A percentile compares a stretch with the other conserved stretches of the same genome.
These are phyloP conservation scores for Astropecten irregularis DNA, from an alignment of 53 echinoderm and acorn worm species.

Conservation along the genomic window DNA sequence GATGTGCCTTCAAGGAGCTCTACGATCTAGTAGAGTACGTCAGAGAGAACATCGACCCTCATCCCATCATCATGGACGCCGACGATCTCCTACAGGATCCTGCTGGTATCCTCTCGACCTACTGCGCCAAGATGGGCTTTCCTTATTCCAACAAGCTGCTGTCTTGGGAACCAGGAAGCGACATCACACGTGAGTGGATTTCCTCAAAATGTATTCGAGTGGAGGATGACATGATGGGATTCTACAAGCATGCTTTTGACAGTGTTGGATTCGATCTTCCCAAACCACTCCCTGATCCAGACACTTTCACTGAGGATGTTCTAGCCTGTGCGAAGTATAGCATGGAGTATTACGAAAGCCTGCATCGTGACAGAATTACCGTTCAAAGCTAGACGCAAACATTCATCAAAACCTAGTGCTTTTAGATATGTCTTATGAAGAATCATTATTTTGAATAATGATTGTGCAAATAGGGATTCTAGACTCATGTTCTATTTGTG, in stretches of 20 bases:
- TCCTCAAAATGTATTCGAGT: too few species aligned
- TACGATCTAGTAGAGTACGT: conserved; percentile 44
- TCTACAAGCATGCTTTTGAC: neutral
- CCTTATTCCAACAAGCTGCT: neutral
- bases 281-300: neutral
- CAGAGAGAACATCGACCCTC: neutral
- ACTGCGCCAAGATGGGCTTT: conserved; percentile 1
- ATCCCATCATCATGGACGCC: too few species aligned
- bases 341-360: conserved; percentile 5
- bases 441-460: too few species aligned
- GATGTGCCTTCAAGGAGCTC: conserved; percentile 32
- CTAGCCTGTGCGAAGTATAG: neutral
- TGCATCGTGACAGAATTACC: conserved; percentile 2
- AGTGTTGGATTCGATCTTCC: neutral
- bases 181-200: neutral
- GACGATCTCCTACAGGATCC: neutral
- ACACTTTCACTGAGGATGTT: neutral
- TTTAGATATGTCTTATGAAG: too few species aligned
- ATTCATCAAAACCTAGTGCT: too few species aligned
- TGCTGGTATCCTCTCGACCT: neutral
- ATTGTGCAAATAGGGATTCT: too few species aligned
- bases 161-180: neutral
- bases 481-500: too few species aligned
- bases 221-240: too few species aligned
- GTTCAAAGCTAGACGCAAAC: too few species aligned